Conservation (phyloP, 2,888 invertebrate species). For the Creontiades dilutus region DNA sequence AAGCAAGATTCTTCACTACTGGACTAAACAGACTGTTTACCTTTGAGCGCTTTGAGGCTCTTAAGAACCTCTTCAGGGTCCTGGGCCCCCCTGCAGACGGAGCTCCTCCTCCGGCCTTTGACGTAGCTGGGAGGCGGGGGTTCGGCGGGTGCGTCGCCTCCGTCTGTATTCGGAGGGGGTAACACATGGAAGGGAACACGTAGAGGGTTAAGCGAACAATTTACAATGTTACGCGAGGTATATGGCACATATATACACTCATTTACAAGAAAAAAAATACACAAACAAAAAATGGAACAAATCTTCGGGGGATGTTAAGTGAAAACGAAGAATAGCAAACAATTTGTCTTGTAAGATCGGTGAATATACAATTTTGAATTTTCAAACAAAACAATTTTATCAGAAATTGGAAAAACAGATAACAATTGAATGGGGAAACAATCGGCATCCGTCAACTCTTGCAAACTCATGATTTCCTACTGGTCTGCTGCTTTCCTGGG, state of each 20-base stretch:
- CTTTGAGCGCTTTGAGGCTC: constrained; percentile 88
- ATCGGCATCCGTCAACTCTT: too few relatives aligned
- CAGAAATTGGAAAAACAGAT: too few relatives aligned
- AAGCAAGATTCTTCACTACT: too few relatives aligned
- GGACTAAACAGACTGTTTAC: constrained; percentile 81
- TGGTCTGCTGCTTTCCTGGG: too few relatives aligned
- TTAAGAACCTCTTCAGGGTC: constrained; percentile 92
- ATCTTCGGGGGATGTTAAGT: too few relatives aligned
- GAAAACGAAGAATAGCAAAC: too few relatives aligned
- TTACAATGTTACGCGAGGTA: background rate
- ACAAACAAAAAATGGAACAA: background rate
- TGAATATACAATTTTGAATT: too few relatives aligned
- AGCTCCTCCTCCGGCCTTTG: constrained; percentile 88
- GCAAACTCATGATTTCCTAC: too few relatives aligned
- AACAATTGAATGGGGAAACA: too few relatives aligned
- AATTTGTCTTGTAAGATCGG: too few relatives aligned
- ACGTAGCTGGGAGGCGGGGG: constrained; percentile 77
- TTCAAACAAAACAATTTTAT: too few relatives aligned
- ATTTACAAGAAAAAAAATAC: background rate
- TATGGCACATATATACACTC: background rate
- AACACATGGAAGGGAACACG: constrained; percentile 56
- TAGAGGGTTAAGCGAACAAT: constrained; percentile 46
- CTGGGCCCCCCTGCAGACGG: constrained; percentile 85
- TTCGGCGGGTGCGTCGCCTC: constrained; percentile 58
- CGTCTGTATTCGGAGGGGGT: constrained; percentile 40